phyloP scores from a whole-genome alignment of 2,797 vertebrate species.

The Tenualosa ilisha region DNA sequence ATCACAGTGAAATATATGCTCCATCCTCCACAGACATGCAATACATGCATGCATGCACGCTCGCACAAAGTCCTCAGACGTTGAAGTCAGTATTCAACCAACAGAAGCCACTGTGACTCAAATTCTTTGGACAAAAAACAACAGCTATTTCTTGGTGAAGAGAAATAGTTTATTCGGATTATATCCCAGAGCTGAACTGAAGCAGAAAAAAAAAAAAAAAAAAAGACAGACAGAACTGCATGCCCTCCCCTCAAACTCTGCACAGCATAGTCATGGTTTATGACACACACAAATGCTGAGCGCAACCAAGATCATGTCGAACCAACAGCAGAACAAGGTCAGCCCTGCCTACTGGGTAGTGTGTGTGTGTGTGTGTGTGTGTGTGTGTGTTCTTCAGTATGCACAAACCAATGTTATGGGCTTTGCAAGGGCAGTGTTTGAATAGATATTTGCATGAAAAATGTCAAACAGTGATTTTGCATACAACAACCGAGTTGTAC shows the following conservation, averaged over 20 bases:
- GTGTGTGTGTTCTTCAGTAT: background rate
- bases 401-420: background rate
- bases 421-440: background rate
- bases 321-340: constrained; percentile 11
- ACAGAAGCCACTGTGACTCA: constrained; percentile 37
- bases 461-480: no score
- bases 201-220: background rate
- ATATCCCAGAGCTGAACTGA: constrained; percentile 40
- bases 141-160: constrained; percentile 21
- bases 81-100: constrained; percentile 1
- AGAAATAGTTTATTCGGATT: constrained; percentile 39
- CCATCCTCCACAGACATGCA: background rate
- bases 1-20: background rate
- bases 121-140: constrained; percentile 30
- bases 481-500: no score
- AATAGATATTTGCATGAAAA: background rate
- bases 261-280: background rate
- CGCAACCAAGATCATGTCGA: background rate
- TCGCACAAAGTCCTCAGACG: background rate
- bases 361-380: background rate
- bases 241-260: background rate
- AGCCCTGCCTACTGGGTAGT: constrained; percentile 4
- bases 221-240: background rate
- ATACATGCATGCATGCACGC: background rate
- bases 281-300: background rate